A percentile compares a stretch with the other conserved stretches of the same genome.
These are phyloP conservation scores for Monochamus alternatus DNA, from an alignment of 2,888 invertebrate species.

Conservation along the genomic window DNA sequence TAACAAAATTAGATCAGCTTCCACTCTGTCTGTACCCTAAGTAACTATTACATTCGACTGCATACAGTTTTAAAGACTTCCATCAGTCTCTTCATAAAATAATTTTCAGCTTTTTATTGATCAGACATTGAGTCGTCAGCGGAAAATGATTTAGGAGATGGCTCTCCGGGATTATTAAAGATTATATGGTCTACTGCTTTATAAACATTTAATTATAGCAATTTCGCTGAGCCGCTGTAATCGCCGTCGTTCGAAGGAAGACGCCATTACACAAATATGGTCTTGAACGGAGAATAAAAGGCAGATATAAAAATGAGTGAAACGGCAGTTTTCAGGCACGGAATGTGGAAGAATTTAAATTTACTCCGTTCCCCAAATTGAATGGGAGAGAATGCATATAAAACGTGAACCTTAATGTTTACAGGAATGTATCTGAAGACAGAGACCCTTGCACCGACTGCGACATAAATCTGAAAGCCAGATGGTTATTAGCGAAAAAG, in stretches of 20 bases:
- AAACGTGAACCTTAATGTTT: constrained; percentile 18
- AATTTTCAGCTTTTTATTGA: too few relatives aligned
- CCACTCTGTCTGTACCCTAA: too few relatives aligned
- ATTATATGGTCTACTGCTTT: not conserved
- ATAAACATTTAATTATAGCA: constrained; percentile 1
- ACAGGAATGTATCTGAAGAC: constrained; percentile 4
- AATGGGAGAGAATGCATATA: not conserved
- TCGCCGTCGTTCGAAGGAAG: not conserved
- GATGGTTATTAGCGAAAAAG: constrained; percentile 67
- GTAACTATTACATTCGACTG: too few relatives aligned
- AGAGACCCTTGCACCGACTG: constrained; percentile 17
- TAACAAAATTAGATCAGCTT: too few relatives aligned
- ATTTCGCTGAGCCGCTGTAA: not conserved
- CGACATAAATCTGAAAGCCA: constrained; percentile 49
- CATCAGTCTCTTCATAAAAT: too few relatives aligned
- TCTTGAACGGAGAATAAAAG: not conserved
- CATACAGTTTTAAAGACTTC: too few relatives aligned
- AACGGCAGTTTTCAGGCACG: not conserved
- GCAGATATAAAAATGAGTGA: not conserved
- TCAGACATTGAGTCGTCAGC: too few relatives aligned
- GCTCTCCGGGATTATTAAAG: too few relatives aligned
- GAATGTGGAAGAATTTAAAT: constrained; percentile 10
- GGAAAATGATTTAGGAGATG: too few relatives aligned
- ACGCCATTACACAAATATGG: not conserved
- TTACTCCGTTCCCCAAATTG: constrained; percentile 11